A percentile compares a stretch with the other conserved stretches of the same genome.
These are phyloP conservation scores for Chirona hameri DNA, from an alignment of 2,888 invertebrate genomes.

Conservation along the genomic window DNA sequence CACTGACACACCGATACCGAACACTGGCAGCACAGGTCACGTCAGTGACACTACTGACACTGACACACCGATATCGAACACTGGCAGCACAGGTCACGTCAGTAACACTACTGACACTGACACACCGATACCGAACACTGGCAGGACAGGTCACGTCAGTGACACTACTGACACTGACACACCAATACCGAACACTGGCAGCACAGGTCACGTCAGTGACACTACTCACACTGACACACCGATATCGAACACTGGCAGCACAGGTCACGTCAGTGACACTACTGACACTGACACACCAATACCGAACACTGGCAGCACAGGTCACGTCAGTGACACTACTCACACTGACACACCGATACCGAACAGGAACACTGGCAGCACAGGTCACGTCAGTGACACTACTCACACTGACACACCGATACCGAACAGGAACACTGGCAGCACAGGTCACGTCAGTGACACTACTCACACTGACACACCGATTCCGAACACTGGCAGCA, in stretches of 20 bases:
- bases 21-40: slow-evolving; percentile 57
- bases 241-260: slow-evolving; percentile 77
- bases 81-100: slow-evolving; percentile 50
- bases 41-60: too few relatives aligned
- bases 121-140: slow-evolving; percentile 90
- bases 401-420: slow-evolving; percentile 92
- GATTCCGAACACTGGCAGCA: slow-evolving; percentile 77
- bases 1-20: slow-evolving; percentile 89
- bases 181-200: slow-evolving; percentile 85
- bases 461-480: slow-evolving; percentile 82
- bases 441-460: too few relatives aligned
- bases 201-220: too few relatives aligned
- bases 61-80: slow-evolving; percentile 90
- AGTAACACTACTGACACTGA: too few relatives aligned
- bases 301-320: slow-evolving; percentile 69
- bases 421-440: slow-evolving; percentile 82
- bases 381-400: too few relatives aligned
- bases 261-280: too few relatives aligned
- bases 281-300: slow-evolving; percentile 71
- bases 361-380: slow-evolving; percentile 69
- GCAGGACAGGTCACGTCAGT: too few relatives aligned
- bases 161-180: too few relatives aligned
- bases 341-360: slow-evolving; percentile 96
- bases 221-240: slow-evolving; percentile 77
- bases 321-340: slow-evolving; percentile 45